A percentile compares a stretch with the other conserved stretches of the same genome.
phyloP scores from a whole-genome alignment of 1,140 invertebrate genomes.

The Drosophila athabasca region DNA sequence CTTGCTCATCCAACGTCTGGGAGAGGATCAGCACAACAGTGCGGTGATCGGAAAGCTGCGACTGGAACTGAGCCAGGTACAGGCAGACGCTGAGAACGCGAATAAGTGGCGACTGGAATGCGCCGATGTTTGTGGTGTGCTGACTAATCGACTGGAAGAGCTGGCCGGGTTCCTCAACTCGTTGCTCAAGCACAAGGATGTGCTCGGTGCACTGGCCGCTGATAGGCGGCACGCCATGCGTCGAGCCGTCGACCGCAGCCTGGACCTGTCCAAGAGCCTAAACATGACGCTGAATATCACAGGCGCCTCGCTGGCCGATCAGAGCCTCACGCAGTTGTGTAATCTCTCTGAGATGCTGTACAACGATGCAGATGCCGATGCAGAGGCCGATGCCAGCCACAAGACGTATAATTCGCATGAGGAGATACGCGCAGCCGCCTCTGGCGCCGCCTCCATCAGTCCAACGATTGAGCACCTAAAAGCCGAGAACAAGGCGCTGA shows the following conservation, averaged over 20 bases:
- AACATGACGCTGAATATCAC: slow-evolving; percentile 81
- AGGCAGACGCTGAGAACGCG: slow-evolving; percentile 65
- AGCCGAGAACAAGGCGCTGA: slow-evolving; percentile 83
- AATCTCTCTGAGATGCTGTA: slow-evolving; percentile 84
- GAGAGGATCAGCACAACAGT: slow-evolving; percentile 64
- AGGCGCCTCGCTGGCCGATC: slow-evolving; percentile 68
- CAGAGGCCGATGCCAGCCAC: slow-evolving; percentile 42
- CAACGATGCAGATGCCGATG: slow-evolving; percentile 47
- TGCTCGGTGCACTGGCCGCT: slow-evolving; percentile 84
- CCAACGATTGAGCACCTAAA: slow-evolving; percentile 83
- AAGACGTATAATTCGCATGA: slow-evolving; percentile 77
- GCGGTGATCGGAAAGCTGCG: slow-evolving; percentile 68
- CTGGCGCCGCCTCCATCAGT: slow-evolving; percentile 51
- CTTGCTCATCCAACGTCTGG: slow-evolving; percentile 75
- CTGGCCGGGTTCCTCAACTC: slow-evolving; percentile 89
- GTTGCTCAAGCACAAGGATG: slow-evolving; percentile 87
- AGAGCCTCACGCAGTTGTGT: slow-evolving; percentile 83
- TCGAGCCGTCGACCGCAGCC: slow-evolving; percentile 85
- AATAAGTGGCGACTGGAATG: slow-evolving; percentile 86
- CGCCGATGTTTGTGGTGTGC: slow-evolving; percentile 86
- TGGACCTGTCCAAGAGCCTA: slow-evolving; percentile 86
- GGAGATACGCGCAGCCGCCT: slow-evolving; percentile 66
- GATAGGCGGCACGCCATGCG: slow-evolving; percentile 84
- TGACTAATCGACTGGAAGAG: slow-evolving; percentile 88
- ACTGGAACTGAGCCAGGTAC: slow-evolving; percentile 79